These are phyloP conservation scores for Spodoptera litura DNA, from an alignment of 1,140 invertebrate genomes.

Conservation along the genomic window DNA sequence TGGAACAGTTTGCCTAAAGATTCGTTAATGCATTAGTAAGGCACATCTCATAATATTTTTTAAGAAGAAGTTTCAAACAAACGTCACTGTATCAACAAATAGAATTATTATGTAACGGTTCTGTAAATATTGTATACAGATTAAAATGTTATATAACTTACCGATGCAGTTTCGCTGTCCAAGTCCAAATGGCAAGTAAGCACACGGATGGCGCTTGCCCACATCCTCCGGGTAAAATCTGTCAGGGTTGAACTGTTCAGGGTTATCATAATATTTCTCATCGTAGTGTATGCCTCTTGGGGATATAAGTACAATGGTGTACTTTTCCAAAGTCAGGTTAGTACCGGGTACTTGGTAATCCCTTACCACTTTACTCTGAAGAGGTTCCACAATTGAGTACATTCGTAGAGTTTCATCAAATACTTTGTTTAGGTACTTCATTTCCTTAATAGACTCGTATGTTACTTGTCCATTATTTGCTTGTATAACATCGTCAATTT, in stretches of 20 bases:
- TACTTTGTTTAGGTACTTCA: slow-evolving; percentile 73
- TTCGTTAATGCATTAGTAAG: too few relatives aligned
- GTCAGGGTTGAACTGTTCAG: slow-evolving; percentile 31
- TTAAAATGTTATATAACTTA: not conserved
- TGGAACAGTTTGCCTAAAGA: too few relatives aligned
- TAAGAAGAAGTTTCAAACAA: too few relatives aligned
- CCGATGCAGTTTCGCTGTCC: slow-evolving; percentile 28
- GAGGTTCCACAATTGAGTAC: slow-evolving; percentile 85
- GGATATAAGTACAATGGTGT: slow-evolving; percentile 47
- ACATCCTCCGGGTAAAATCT: not conserved
- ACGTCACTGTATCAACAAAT: too few relatives aligned
- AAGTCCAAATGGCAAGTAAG: slow-evolving; percentile 38
- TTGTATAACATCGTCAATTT: slow-evolving; percentile 70
- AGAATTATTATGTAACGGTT: too few relatives aligned
- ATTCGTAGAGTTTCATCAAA: slow-evolving; percentile 86
- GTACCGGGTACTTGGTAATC: slow-evolving; percentile 84
- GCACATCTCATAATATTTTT: too few relatives aligned
- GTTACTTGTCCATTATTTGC: slow-evolving; percentile 69
- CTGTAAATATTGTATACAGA: too few relatives aligned
- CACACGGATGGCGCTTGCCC: slow-evolving; percentile 24
- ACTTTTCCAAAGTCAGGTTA: slow-evolving; percentile 80
- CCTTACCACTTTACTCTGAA: slow-evolving; percentile 82
- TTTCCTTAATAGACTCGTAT: slow-evolving; percentile 71
- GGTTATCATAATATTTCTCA: slow-evolving; percentile 42
- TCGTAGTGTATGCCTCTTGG: slow-evolving; percentile 50